Conservation (phyloP, 2,888 invertebrate species). For the Pachliopta kotzebuea region DNA sequence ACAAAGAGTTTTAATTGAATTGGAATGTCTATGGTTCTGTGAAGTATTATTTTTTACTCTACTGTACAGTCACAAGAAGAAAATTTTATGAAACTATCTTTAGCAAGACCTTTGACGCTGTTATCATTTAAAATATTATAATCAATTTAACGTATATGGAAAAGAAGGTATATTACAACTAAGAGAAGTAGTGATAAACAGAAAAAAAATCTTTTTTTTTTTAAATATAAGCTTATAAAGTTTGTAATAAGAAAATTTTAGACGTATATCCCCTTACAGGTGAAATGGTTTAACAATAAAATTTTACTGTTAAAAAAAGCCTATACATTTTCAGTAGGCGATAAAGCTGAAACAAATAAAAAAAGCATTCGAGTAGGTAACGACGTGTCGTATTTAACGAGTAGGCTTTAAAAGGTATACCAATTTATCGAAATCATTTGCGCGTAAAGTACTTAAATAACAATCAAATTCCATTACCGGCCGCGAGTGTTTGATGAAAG, state of each 20-base stretch:
- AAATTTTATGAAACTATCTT: too few species aligned
- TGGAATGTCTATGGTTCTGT: not conserved
- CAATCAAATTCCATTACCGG: conserved; percentile 44
- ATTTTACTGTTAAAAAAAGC: not conserved
- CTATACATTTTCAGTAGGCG: not conserved
- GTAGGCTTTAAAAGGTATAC: conserved; percentile 24
- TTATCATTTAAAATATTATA: too few species aligned
- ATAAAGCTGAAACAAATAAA: not conserved
- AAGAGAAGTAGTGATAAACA: too few species aligned
- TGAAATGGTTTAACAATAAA: not conserved
- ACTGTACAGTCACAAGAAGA: too few species aligned
- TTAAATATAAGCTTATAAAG: too few species aligned
- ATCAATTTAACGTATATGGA: too few species aligned
- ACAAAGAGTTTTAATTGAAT: not conserved
- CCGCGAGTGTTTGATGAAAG: conserved; percentile 40
- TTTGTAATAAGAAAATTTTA: too few species aligned
- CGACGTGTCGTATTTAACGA: conserved; percentile 15
- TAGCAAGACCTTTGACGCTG: too few species aligned
- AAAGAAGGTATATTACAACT: too few species aligned
- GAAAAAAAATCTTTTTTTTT: too few species aligned
- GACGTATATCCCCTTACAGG: not conserved
- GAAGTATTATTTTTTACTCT: too few species aligned
- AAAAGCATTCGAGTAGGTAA: not conserved
- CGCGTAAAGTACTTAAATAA: conserved; percentile 26
- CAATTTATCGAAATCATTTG: conserved; percentile 35